Evolutionary conservation across 2,113 vertebrate species (phyloP).

Genomic region (Capreolus pygargus): DNA sequence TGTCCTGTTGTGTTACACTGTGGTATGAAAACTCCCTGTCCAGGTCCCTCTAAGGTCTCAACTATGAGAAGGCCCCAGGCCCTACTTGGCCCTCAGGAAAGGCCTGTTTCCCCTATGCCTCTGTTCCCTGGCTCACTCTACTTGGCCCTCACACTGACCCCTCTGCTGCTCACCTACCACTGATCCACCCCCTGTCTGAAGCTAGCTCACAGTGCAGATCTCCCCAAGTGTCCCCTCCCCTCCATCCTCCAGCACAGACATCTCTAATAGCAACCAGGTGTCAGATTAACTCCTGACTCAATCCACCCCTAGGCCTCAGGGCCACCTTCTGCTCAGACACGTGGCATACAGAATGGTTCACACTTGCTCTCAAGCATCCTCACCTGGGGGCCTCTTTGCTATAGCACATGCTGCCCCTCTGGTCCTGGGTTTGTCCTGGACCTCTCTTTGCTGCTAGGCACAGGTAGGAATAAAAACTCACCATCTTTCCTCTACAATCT

Average conservation of each 20-base stretch:
- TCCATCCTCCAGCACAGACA: background rate
- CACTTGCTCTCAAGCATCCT: background rate
- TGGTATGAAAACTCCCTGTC: background rate
- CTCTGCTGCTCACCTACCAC: background rate
- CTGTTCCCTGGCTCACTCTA: background rate
- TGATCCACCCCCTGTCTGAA: background rate
- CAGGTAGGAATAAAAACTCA: background rate
- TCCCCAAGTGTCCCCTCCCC: background rate
- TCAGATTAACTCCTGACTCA: background rate
- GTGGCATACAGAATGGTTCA: background rate
- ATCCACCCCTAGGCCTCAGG: background rate
- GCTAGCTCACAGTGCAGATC: background rate
- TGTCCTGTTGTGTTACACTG: background rate
- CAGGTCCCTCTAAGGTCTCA: background rate
- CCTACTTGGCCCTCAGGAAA: background rate
- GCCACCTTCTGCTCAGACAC: background rate
- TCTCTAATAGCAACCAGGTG: background rate
- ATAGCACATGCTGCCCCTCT: background rate
- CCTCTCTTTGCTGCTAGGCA: background rate
- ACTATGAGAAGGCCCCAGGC: background rate
- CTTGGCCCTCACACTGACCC: background rate
- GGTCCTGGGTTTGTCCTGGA: background rate
- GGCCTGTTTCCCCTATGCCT: background rate
- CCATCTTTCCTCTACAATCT: background rate
- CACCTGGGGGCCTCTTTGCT: background rate